Conservation (phyloP, 1,140 invertebrate genomes). For the Spodoptera litura region DNA sequence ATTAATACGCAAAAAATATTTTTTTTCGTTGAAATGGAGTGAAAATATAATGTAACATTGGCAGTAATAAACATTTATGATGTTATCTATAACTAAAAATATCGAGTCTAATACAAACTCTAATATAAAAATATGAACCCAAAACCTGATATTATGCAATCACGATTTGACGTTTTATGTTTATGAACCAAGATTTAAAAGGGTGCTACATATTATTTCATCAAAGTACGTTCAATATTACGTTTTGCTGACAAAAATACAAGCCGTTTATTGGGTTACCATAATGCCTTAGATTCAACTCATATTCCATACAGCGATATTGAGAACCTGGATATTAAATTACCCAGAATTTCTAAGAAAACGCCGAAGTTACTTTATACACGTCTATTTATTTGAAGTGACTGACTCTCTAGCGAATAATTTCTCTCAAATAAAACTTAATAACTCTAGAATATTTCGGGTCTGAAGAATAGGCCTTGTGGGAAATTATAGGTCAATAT, state of each 20-base stretch:
- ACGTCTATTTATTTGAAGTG: neutral
- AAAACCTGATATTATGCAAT: no score
- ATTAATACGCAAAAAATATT: no score
- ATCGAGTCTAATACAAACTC: no score
- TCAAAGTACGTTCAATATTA: neutral
- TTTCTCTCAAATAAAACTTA: conserved; percentile 3
- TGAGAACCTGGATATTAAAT: neutral
- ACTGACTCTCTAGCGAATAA: neutral
- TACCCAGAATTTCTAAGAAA: neutral
- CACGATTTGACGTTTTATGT: no score
- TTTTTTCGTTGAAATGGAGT: no score
- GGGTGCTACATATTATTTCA: no score
- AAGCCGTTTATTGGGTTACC: neutral
- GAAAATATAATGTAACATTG: no score
- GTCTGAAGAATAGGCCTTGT: neutral
- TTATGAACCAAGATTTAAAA: neutral
- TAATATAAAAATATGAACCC: no score
- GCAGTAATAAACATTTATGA: no score
- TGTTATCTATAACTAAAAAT: no score
- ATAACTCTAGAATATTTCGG: conserved; percentile 3
- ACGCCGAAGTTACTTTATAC: no score
- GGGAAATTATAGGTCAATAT: conserved; percentile 29
- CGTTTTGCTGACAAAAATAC: neutral
- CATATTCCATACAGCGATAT: neutral
- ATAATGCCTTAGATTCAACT: neutral